These are phyloP conservation scores for Xenentodon cancila DNA, from an alignment of 2,797 vertebrate genomes.

Conservation along the genomic window DNA sequence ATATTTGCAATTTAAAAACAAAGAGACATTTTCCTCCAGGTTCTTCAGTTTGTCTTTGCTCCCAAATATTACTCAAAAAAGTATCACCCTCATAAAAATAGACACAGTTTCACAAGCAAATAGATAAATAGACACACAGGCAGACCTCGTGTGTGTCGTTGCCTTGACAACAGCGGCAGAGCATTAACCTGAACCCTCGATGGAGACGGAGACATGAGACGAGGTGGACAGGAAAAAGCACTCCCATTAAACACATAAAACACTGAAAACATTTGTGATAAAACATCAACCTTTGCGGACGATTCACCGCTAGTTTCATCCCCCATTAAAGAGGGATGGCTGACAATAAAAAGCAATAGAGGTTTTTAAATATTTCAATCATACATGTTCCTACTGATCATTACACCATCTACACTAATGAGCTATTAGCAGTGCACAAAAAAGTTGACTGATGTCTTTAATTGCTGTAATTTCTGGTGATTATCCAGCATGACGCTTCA, in stretches of 20 bases:
- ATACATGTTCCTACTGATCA: constrained; percentile 34
- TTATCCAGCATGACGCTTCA: constrained; percentile 9
- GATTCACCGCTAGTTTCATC: too few species aligned
- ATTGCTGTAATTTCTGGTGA: constrained; percentile 20
- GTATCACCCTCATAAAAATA: too few species aligned
- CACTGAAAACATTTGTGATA: constrained; percentile 12
- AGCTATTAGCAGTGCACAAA: constrained; percentile 29
- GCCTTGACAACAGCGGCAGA: constrained; percentile 75
- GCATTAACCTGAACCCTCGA: constrained; percentile 43
- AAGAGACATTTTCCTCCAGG: constrained; percentile 8
- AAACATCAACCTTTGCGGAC: constrained; percentile 16
- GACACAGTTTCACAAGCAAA: too few species aligned
- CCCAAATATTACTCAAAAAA: too few species aligned
- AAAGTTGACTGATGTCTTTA: constrained; percentile 28
- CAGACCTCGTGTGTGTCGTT: constrained; percentile 53
- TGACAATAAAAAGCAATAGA: too few species aligned
- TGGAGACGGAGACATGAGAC: constrained; percentile 38
- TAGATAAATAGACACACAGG: constrained; percentile 37
- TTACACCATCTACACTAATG: constrained; percentile 41
- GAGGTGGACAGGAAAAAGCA: constrained; percentile 22
- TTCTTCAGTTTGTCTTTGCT: constrained; percentile 1
- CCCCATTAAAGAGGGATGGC: too few species aligned
- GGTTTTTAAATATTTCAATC: neutral
- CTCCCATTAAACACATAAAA: constrained; percentile 32
- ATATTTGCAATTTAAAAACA: constrained; percentile 14